Evolutionary conservation across 2,888 invertebrate genomes (phyloP).

Genomic region (Lypha dubia): DNA sequence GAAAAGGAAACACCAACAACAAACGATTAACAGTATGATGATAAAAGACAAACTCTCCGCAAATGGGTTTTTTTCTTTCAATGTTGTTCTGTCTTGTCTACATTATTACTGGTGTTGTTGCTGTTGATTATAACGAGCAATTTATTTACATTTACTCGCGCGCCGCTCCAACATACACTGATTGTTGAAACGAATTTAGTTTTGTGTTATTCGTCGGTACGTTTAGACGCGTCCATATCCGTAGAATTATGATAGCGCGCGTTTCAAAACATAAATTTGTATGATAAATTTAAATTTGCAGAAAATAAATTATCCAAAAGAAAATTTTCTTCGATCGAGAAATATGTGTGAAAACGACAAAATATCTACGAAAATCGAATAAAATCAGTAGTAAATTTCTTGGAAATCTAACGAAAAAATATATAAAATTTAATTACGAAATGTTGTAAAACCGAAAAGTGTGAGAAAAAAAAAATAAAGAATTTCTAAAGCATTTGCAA

Average conservation of each 20-base stretch:
- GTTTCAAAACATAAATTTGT: conserved; percentile 56
- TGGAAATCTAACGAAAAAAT: conserved; percentile 35
- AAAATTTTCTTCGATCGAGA: background rate
- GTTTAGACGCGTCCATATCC: conserved; percentile 79
- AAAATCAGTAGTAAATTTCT: conserved; percentile 6
- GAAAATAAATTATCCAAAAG: conserved; percentile 4
- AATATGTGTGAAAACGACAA: conserved; percentile 35
- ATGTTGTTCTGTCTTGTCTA: conserved; percentile 51
- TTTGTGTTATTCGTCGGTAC: conserved; percentile 82
- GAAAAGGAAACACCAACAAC: conserved; percentile 35
- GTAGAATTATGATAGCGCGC: conserved; percentile 69
- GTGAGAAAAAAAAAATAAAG: conserved; percentile 12
- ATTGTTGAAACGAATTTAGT: conserved; percentile 76
- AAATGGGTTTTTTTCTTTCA: conserved; percentile 39
- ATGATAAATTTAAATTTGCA: conserved; percentile 25
- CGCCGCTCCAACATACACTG: conserved; percentile 63
- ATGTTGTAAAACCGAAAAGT: conserved; percentile 20
- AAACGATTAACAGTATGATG: conserved; percentile 57
- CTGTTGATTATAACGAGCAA: conserved; percentile 63
- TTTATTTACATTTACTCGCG: conserved; percentile 74
- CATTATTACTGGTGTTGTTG: conserved; percentile 49
- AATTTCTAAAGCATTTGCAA: conserved; percentile 16
- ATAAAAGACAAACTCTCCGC: conserved; percentile 67
- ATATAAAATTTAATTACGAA: conserved; percentile 4
- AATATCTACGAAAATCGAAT: conserved; percentile 46